Evolutionary conservation across 1,140 invertebrate species (phyloP).

Genomic region (Microplitis demolitor): DNA sequence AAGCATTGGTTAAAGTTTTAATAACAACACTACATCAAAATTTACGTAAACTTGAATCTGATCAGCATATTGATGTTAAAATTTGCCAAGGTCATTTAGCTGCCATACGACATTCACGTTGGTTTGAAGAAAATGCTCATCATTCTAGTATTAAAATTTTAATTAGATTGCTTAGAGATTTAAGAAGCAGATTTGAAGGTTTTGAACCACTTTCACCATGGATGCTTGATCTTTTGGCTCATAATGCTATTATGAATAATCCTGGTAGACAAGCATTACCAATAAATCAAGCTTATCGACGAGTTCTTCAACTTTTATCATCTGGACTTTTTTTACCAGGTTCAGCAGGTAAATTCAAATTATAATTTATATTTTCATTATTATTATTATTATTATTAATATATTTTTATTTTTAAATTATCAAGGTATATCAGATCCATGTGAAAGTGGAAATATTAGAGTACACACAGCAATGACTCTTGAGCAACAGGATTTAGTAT

Average conservation of each 20-base stretch:
- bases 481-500: constrained; percentile 94
- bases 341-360: constrained; percentile 73
- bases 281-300: constrained; percentile 81
- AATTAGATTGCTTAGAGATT: constrained; percentile 89
- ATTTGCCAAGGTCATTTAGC: constrained; percentile 77
- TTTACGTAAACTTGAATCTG: constrained; percentile 89
- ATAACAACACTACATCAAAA: constrained; percentile 94
- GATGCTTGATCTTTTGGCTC: constrained; percentile 95
- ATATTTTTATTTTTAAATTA: constrained; percentile 2
- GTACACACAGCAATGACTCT: constrained; percentile 90
- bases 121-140: constrained; percentile 98
- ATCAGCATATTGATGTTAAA: constrained; percentile 64
- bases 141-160: constrained; percentile 97
- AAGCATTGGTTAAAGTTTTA: constrained; percentile 86
- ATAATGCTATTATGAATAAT: constrained; percentile 97
- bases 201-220: constrained; percentile 91
- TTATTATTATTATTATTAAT: not conserved
- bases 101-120: constrained; percentile 92
- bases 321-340: constrained; percentile 95
- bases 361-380: not conserved
- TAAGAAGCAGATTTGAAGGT: constrained; percentile 87
- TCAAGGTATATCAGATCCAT: constrained; percentile 86
- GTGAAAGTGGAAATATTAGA: constrained; percentile 85
- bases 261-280: constrained; percentile 89
- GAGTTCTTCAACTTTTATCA: constrained; percentile 87